phyloP scores from a whole-genome alignment of 2,888 invertebrate genomes.

The Lasioglossum figueresi region DNA sequence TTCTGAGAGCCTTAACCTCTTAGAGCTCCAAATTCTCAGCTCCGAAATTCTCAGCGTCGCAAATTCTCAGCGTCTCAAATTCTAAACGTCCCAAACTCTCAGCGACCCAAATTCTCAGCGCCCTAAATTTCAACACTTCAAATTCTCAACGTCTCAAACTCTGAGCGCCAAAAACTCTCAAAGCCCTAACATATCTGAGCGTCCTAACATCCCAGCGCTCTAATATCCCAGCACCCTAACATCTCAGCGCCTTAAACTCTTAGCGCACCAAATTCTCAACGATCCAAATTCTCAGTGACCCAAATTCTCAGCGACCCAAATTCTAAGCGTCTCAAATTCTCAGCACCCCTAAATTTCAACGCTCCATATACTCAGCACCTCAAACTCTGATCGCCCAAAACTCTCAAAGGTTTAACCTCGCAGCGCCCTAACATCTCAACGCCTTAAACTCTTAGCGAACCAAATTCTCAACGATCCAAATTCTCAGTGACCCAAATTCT shows the following conservation, averaged over 20 bases:
- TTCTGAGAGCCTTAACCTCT: not conserved
- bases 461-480: too few relatives aligned
- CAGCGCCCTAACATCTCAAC: too few relatives aligned
- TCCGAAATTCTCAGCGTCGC: not conserved
- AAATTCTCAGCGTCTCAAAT: not conserved
- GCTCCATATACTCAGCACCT: not conserved
- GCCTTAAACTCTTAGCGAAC: too few relatives aligned
- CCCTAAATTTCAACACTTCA: not conserved
- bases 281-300: accelerated
- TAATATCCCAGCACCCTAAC: too few relatives aligned
- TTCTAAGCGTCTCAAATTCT: not conserved
- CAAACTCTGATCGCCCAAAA: not conserved
- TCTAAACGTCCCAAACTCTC: not conserved
- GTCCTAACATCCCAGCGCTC: not conserved
- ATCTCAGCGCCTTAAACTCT: not conserved
- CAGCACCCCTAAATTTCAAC: too few relatives aligned
- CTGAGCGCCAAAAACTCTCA: not conserved
- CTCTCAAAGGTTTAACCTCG: not conserved
- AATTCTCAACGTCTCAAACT: not conserved
- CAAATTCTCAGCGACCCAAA: not conserved
- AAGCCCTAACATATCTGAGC: not conserved
- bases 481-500: too few relatives aligned
- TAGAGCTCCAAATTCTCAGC: accelerated
- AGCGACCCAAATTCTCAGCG: too few relatives aligned
- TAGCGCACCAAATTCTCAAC: not conserved